Evolutionary conservation across 2,113 vertebrate species (phyloP).

Genomic region (Tenebrosternarchus preto): DNA sequence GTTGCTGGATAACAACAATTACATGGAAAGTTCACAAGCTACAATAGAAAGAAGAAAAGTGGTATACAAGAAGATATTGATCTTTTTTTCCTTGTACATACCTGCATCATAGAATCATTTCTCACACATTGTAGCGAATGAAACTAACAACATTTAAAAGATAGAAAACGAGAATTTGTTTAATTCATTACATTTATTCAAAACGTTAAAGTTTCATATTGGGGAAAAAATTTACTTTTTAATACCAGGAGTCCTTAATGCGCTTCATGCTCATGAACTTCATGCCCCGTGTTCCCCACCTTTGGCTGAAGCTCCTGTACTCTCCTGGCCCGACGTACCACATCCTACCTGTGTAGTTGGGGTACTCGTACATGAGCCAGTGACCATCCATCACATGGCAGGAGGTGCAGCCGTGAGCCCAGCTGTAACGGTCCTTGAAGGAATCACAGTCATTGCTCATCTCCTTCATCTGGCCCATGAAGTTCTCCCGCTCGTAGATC

Average conservation of each 20-base stretch:
- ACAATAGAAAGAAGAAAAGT: too few relatives aligned
- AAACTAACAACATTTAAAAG: too few relatives aligned
- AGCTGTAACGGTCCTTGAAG: constrained; percentile 41
- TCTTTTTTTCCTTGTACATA: too few relatives aligned
- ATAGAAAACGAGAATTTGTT: too few relatives aligned
- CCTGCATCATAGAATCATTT: too few relatives aligned
- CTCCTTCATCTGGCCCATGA: constrained; percentile 47
- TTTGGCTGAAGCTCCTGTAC: constrained; percentile 55
- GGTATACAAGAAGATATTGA: too few relatives aligned
- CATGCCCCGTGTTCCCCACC: constrained; percentile 32
- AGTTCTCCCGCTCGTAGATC: constrained; percentile 30
- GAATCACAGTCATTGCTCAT: constrained; percentile 39
- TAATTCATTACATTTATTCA: constrained; percentile 21
- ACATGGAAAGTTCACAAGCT: too few relatives aligned
- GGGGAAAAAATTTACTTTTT: background rate
- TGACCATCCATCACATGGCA: constrained; percentile 65
- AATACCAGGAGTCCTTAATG: constrained; percentile 39
- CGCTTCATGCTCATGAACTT: constrained; percentile 46
- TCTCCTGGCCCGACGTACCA: constrained; percentile 57
- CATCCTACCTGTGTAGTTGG: constrained; percentile 59
- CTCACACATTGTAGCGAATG: too few relatives aligned
- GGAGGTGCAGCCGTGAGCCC: constrained; percentile 51
- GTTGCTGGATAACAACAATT: too few relatives aligned
- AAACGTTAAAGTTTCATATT: background rate
- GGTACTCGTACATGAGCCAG: constrained; percentile 64